Evolutionary conservation across 2,888 invertebrate genomes (phyloP).

Genomic region (Megalurothrips usitatus): DNA sequence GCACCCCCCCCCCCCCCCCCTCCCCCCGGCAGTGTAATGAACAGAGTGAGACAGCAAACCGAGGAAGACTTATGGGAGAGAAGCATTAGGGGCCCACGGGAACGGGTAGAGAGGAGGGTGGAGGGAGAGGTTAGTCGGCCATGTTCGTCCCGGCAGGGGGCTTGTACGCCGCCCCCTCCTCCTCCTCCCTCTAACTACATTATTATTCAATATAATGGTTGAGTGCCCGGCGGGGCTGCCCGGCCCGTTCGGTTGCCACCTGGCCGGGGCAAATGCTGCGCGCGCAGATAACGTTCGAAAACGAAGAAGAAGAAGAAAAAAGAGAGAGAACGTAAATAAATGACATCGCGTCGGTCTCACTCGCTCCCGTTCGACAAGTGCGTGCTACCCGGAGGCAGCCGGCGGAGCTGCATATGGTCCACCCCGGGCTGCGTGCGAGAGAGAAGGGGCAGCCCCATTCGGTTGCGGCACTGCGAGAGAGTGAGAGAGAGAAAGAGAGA

Average conservation of each 20-base stretch:
- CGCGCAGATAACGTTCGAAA: no score
- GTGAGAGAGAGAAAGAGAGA: neutral
- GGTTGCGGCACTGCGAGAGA: neutral
- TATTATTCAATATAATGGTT: constrained; percentile 23
- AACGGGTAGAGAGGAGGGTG: neutral
- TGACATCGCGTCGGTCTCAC: no score
- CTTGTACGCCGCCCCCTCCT: neutral
- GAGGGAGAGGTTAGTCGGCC: neutral
- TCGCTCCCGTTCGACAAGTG: no score
- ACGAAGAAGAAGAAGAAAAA: no score
- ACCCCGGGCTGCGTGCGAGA: no score
- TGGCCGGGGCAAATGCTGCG: neutral
- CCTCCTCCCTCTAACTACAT: constrained; percentile 1
- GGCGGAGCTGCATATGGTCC: no score
- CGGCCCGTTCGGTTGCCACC: constrained; percentile 3
- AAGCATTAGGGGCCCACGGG: no score
- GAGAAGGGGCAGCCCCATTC: neutral
- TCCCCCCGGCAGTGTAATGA: no score
- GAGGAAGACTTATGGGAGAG: neutral
- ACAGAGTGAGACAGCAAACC: neutral
- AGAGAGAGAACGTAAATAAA: no score
- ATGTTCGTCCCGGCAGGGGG: neutral
- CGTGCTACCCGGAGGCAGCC: no score
- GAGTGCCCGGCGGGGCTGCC: neutral
- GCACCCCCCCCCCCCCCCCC: no score